Percentiles rank a stretch among this genome's conserved stretches.
Evolutionary conservation across 2,113 vertebrate species (phyloP).

Genomic region (Shinisaurus crocodilurus): DNA sequence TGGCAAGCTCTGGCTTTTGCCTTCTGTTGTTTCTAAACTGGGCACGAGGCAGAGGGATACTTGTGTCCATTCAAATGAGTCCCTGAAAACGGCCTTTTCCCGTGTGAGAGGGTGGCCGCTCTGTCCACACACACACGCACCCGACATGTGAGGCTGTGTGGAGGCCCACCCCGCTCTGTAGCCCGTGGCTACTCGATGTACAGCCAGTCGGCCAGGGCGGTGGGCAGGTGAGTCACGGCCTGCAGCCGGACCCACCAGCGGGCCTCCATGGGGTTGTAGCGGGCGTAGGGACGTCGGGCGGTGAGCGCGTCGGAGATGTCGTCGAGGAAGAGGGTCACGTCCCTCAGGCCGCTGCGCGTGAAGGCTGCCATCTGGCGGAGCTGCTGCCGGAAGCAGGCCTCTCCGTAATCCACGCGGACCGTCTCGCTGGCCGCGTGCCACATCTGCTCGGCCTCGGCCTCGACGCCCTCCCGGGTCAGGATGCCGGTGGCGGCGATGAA

Average conservation of each 20-base stretch:
- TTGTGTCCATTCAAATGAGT: no score
- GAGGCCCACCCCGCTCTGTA: no score
- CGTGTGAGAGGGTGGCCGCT: no score
- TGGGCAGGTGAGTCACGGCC: constrained; percentile 83
- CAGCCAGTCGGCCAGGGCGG: constrained; percentile 81
- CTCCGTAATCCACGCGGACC: constrained; percentile 83
- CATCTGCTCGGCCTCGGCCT: constrained; percentile 77
- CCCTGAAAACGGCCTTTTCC: no score
- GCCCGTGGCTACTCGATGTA: constrained; percentile 72
- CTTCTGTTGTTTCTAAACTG: no score
- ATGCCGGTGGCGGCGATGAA: constrained; percentile 84
- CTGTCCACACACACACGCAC: no score
- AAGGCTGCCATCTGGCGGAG: constrained; percentile 82
- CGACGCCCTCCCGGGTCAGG: constrained; percentile 74
- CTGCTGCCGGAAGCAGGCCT: constrained; percentile 75
- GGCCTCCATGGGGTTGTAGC: constrained; percentile 84
- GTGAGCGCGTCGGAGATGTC: constrained; percentile 81
- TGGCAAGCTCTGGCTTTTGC: no score
- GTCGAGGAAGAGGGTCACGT: constrained; percentile 75
- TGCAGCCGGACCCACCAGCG: constrained; percentile 87
- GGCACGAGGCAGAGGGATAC: no score
- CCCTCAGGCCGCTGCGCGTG: constrained; percentile 76
- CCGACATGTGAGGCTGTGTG: no score
- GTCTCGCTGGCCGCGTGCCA: constrained; percentile 76
- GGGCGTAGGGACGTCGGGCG: constrained; percentile 77